Conservation (phyloP, 2,888 invertebrate species). For the Dryobotodes eremita region DNA sequence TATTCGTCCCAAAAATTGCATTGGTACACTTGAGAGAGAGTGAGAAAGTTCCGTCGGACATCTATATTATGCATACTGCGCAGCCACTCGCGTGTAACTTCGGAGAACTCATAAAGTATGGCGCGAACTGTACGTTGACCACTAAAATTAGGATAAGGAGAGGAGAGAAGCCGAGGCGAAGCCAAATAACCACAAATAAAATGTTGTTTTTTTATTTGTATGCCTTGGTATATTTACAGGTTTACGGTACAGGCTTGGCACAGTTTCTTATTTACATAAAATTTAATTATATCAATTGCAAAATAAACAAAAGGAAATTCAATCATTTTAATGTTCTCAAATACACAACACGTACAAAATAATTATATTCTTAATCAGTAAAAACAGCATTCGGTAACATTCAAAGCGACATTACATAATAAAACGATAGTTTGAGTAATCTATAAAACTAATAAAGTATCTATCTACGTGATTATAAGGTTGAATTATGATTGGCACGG, state of each 20-base stretch:
- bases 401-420: conserved; percentile 51
- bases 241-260: not conserved
- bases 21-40: no score
- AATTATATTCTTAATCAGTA: conserved; percentile 53
- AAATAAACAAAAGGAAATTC: conserved; percentile 20
- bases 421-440: conserved; percentile 34
- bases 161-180: not conserved
- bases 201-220: no score
- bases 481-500: conserved; percentile 58
- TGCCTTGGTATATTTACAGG: no score
- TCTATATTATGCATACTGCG: no score
- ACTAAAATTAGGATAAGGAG: not conserved
- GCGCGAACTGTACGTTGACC: not conserved
- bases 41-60: no score
- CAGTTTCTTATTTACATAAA: not conserved
- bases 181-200: no score
- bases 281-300: no score
- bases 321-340: conserved; percentile 60
- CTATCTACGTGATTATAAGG: conserved; percentile 29
- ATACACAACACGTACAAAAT: conserved; percentile 67
- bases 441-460: conserved; percentile 33
- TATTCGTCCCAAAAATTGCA: no score
- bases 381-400: conserved; percentile 54
- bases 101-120: no score
- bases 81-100: no score